Conservation (phyloP, 2,113 vertebrate species). For the Triplophysa dalaica region DNA sequence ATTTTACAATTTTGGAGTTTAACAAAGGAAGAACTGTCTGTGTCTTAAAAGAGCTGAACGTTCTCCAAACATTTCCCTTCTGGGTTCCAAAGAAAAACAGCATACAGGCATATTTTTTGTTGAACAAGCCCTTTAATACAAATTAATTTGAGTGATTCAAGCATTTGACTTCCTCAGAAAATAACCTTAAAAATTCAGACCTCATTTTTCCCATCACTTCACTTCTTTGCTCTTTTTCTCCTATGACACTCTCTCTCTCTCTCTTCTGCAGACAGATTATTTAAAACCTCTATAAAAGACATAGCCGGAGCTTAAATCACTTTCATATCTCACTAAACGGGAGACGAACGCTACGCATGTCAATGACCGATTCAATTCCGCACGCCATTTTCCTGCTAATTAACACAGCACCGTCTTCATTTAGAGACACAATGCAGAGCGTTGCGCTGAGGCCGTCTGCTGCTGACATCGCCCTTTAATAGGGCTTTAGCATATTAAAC, state of each 20-base stretch:
- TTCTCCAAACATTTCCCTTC: too few species aligned
- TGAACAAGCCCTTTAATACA: background rate
- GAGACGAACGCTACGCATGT: constrained; percentile 60
- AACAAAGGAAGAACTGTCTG: too few species aligned
- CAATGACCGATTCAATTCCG: constrained; percentile 70
- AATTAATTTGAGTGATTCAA: background rate
- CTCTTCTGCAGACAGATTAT: constrained; percentile 36
- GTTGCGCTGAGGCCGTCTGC: constrained; percentile 46
- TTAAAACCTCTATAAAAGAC: constrained; percentile 50
- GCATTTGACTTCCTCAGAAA: background rate
- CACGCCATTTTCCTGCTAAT: constrained; percentile 68
- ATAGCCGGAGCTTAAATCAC: constrained; percentile 45
- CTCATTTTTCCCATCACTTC: constrained; percentile 14
- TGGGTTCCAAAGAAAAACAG: too few species aligned
- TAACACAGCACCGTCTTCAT: constrained; percentile 64
- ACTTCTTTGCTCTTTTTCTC: constrained; percentile 5
- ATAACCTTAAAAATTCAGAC: background rate
- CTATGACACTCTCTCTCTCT: background rate
- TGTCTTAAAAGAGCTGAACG: too few species aligned
- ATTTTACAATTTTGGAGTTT: too few species aligned
- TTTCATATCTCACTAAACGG: constrained; percentile 57
- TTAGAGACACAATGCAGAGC: constrained; percentile 62
- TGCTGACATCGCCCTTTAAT: constrained; percentile 57
- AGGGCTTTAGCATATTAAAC: constrained; percentile 73
- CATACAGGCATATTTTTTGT: too few species aligned